Conservation (phyloP, 2,113 vertebrate genomes). For the Labeo rohita region DNA sequence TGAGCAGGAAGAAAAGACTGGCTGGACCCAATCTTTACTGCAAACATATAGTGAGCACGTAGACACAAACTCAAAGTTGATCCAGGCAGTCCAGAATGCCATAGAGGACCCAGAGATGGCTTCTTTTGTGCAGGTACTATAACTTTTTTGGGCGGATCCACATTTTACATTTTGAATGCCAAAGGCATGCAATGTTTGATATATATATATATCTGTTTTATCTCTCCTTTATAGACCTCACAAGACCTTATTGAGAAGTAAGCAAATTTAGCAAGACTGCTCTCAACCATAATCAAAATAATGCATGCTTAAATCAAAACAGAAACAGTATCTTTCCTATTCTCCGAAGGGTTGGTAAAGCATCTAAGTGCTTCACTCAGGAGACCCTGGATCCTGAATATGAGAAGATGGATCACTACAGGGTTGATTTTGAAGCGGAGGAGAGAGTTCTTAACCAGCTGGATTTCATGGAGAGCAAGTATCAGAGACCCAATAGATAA, state of each 20-base stretch:
- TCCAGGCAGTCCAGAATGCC: slow-evolving; percentile 69
- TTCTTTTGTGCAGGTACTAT: slow-evolving; percentile 76
- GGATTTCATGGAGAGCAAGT: slow-evolving; percentile 74
- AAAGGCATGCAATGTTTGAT: not conserved
- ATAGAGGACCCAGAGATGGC: slow-evolving; percentile 78
- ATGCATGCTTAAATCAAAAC: not conserved
- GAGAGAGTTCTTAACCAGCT: slow-evolving; percentile 72
- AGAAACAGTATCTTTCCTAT: not conserved
- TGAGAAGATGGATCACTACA: slow-evolving; percentile 73
- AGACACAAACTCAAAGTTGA: slow-evolving; percentile 71
- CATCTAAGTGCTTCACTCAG: slow-evolving; percentile 54
- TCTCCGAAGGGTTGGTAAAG: slow-evolving; percentile 66
- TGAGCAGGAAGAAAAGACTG: slow-evolving; percentile 75
- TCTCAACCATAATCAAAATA: not conserved
- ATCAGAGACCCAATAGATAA: not conserved
- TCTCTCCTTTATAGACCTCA: slow-evolving; percentile 69
- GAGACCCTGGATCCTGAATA: slow-evolving; percentile 67
- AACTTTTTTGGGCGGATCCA: not conserved
- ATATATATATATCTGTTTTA: not conserved
- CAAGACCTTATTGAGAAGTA: slow-evolving; percentile 75
- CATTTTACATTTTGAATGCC: not conserved
- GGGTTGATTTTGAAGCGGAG: slow-evolving; percentile 73
- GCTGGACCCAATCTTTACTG: slow-evolving; percentile 62
- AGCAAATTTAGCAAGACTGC: not conserved
- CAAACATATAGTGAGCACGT: slow-evolving; percentile 67